Percentiles rank a stretch among this genome's conserved stretches.
Conservation (phyloP, 1,140 invertebrate genomes). For the Leptinotarsa texana region DNA sequence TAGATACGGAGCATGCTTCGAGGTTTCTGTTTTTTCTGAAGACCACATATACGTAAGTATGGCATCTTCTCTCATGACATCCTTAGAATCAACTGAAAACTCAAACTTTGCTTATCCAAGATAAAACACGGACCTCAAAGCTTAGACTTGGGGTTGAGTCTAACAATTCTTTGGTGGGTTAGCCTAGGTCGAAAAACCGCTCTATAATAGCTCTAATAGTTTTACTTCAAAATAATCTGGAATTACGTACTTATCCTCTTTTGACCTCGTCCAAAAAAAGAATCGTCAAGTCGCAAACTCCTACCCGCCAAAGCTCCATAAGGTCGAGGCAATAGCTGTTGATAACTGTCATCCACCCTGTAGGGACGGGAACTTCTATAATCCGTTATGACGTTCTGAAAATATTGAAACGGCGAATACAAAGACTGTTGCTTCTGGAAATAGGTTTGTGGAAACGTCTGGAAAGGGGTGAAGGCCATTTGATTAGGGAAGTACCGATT, state of each 20-base stretch:
- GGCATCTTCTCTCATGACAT: too few relatives aligned
- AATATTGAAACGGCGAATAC: slow-evolving; percentile 35
- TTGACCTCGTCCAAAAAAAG: slow-evolving; percentile 14
- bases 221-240: slow-evolving; percentile 12
- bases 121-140: too few relatives aligned
- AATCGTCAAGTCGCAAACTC: slow-evolving; percentile 25
- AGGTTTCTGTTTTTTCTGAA: too few relatives aligned
- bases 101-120: too few relatives aligned
- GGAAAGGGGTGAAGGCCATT: background rate
- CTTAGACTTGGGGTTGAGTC: too few relatives aligned
- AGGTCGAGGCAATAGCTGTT: slow-evolving; percentile 43
- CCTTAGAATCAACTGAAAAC: too few relatives aligned
- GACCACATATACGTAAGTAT: too few relatives aligned
- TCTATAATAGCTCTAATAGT: too few relatives aligned
- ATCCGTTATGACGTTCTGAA: slow-evolving; percentile 32
- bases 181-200: too few relatives aligned
- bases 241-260: slow-evolving; percentile 5
- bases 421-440: slow-evolving; percentile 14
- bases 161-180: too few relatives aligned
- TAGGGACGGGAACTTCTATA: slow-evolving; percentile 35
- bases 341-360: slow-evolving; percentile 48
- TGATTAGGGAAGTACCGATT: background rate
- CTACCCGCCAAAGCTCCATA: slow-evolving; percentile 28
- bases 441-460: slow-evolving; percentile 10
- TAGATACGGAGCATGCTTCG: too few relatives aligned